Evolutionary conservation across 2,797 vertebrate genomes (phyloP), one percentile per base, ranked within the genome.

Genomic region (Tapera naevia): DNA sequence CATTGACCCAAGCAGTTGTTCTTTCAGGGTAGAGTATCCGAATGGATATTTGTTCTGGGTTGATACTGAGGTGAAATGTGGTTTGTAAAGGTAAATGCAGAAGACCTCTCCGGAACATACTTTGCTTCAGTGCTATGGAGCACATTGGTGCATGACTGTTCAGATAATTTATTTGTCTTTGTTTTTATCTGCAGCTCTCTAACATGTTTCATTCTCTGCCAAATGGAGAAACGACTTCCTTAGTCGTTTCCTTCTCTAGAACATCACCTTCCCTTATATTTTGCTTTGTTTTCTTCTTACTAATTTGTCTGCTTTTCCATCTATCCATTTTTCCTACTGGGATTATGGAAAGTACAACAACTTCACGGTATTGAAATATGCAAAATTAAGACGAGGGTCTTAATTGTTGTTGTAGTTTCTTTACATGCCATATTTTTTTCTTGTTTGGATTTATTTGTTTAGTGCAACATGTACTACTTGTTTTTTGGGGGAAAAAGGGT

Each of bases 151-250:
- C 7, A 7, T 69, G 67, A 67, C 30, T 46, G 35, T 21, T 32
- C 91, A 82, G 50, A 27, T 23, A 16, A 5, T 53, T 74, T 22
- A 15, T 62, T 72, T 56, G 43, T 86, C 62, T 94, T 2, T 0
- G 3, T 84, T 91, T 88, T 72, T 60, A 43, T 75, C 87, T 83
- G 57, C 72, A 60, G 39, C 51, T 46, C 53, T 86, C 51, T 43
- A 81, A 1, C 6, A 1, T 33, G 30, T 50, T 88, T 81, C 33
- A 45, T 79, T 80, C 76, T 53, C 51, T 81, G 70, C 82, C 80
- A 76, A 92, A 67, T 3, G 53, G 70, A 70, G 67, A 91, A 86
- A 82, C 89, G 57, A 70, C 48, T 88, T 94, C 88, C 90, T 56
- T 58, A 72, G 41, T 80, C 0, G 0, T 92, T 95, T 95, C 60